Conservation (phyloP, 2,888 invertebrate genomes). For the Conistra vaccinii region DNA sequence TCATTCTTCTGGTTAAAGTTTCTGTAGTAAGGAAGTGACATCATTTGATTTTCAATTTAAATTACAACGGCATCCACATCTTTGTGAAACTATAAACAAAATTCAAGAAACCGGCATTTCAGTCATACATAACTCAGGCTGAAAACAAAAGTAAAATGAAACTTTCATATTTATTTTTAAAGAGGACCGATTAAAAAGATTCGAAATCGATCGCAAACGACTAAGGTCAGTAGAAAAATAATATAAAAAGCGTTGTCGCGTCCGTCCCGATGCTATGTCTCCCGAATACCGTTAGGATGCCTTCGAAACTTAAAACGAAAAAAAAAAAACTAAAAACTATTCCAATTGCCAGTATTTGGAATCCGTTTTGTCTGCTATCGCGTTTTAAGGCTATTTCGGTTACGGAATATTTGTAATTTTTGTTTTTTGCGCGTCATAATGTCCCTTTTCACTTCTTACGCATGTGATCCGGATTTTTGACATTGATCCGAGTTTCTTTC, state of each 20-base stretch:
- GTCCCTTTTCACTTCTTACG: slow-evolving; percentile 53
- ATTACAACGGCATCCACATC: background rate
- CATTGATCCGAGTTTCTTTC: slow-evolving; percentile 53
- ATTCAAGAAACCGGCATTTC: slow-evolving; percentile 36
- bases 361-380: slow-evolving; percentile 88
- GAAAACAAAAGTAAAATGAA: slow-evolving; percentile 54
- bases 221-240: slow-evolving; percentile 87
- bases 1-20: slow-evolving; percentile 22
- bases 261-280: slow-evolving; percentile 87
- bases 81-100: slow-evolving; percentile 8
- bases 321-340: slow-evolving; percentile 87
- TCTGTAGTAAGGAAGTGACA: slow-evolving; percentile 38
- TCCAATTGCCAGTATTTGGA: slow-evolving; percentile 90
- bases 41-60: slow-evolving; percentile 30
- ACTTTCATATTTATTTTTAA: slow-evolving; percentile 67
- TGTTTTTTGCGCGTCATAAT: slow-evolving; percentile 58
- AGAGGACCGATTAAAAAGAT: slow-evolving; percentile 70
- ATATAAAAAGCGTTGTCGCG: slow-evolving; percentile 85
- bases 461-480: slow-evolving; percentile 57
- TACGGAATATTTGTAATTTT: slow-evolving; percentile 63
- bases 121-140: slow-evolving; percentile 50
- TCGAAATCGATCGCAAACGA: slow-evolving; percentile 81
- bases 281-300: slow-evolving; percentile 89
- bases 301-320: slow-evolving; percentile 82
- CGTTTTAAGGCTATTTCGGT: slow-evolving; percentile 72